phyloP scores from a whole-genome alignment of 2,888 invertebrate species.

The Magallana nippona region DNA sequence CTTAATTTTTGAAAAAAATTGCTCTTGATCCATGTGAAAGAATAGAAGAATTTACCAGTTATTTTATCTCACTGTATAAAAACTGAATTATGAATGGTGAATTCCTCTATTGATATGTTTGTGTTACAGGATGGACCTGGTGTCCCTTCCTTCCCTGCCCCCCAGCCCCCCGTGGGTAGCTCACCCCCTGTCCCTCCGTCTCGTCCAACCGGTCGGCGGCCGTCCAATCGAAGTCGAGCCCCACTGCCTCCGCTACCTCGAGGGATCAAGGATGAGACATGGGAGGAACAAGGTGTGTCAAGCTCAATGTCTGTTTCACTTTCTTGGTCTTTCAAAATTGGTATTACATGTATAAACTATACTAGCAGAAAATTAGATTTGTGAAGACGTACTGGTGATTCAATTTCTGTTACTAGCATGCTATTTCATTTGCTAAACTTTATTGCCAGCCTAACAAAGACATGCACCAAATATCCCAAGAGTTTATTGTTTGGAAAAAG shows the following conservation, averaged over 20 bases:
- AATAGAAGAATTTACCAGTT: background rate
- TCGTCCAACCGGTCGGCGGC: background rate
- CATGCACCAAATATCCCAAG: no score
- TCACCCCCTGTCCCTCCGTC: constrained; percentile 1
- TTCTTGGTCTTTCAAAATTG: no score
- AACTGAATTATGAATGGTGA: no score
- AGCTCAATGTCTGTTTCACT: no score
- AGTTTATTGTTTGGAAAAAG: no score
- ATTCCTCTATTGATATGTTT: background rate
- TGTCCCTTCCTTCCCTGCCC: constrained; percentile 35
- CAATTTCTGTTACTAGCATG: no score
- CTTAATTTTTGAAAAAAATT: background rate
- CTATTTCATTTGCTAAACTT: no score
- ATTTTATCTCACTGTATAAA: background rate
- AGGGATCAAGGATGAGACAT: constrained; percentile 33
- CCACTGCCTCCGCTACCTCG: constrained; percentile 40
- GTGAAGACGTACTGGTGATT: no score
- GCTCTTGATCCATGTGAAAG: background rate
- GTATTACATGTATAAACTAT: no score
- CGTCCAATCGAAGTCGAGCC: background rate
- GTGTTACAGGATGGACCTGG: constrained; percentile 4
- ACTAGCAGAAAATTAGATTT: no score
- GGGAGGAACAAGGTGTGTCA: constrained; percentile 42
- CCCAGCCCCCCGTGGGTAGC: background rate
- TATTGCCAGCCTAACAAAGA: no score